Evolutionary conservation across 2,888 invertebrate genomes (phyloP).

Genomic region (Sycophila texana): DNA sequence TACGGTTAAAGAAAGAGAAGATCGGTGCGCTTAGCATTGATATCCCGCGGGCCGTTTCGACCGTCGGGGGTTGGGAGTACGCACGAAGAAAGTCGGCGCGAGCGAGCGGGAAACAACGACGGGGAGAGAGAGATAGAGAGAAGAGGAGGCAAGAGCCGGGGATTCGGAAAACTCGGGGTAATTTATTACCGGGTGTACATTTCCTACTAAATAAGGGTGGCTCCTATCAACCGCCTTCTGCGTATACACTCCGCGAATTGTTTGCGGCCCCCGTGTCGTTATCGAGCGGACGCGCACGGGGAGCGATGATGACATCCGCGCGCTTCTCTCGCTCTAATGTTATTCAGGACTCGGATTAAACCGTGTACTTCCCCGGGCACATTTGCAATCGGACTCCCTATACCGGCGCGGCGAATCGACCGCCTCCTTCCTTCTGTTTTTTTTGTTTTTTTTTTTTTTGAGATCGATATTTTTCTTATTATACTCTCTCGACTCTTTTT

Average conservation of each 20-base stretch:
- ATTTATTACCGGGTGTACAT: conserved; percentile 69
- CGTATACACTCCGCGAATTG: conserved; percentile 34
- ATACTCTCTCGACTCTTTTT: neutral
- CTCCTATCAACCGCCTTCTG: conserved; percentile 55
- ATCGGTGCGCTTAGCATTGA: conserved; percentile 40
- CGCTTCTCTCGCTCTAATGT: conserved; percentile 63
- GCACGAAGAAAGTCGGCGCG: too few species aligned
- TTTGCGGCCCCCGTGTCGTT: conserved; percentile 39
- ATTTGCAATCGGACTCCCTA: conserved; percentile 56
- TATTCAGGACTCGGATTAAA: conserved; percentile 70
- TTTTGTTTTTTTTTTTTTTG: conserved; percentile 36
- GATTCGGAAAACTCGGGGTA: conserved; percentile 64
- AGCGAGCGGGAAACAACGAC: too few species aligned
- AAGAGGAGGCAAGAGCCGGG: conserved; percentile 12
- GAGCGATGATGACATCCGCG: conserved; percentile 54
- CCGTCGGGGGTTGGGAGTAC: neutral
- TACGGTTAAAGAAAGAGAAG: conserved; percentile 35
- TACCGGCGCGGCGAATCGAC: too few species aligned
- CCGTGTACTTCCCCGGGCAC: conserved; percentile 63
- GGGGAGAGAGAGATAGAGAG: conserved; percentile 11
- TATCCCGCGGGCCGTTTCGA: conserved; percentile 34
- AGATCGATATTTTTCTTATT: conserved; percentile 17
- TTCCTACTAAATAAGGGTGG: conserved; percentile 68
- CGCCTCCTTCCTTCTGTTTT: too few species aligned
- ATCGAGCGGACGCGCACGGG: conserved; percentile 40